Base-by-base conservation (phyloP, 2,113 vertebrate genomes). In the zebrafish (Danio rerio) region DNA sequence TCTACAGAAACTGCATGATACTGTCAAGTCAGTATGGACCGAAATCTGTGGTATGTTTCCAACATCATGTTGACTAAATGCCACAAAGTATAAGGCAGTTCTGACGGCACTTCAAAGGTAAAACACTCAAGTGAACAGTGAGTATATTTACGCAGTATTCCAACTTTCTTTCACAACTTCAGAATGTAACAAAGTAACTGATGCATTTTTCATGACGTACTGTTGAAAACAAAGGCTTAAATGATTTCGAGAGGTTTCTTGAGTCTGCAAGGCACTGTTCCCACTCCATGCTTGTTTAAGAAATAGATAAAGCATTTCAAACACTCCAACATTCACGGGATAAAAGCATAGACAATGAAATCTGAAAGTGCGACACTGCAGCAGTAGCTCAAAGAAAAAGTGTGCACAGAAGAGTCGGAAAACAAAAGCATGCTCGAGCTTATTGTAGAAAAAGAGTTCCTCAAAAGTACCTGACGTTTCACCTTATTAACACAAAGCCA, bases 231-330 rank as follows among this genome's bases (percentile, higher is more conserved):
- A 66, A 82, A 18, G 10, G 9, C 21, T n/a, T 6, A 15, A 5
- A 68, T 56, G 50, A 9, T 47, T 72, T 71, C 20, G 65, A 83
- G 21, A 53, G 0, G 7, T 21, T 58, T 59, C 0, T 31, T 71
- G 47, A 13, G 15, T 21, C 55, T 71, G 52, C 43, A 12, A 15
- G 3, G 61, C 11, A 9, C 45, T 78, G n/a, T 49, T 12, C 15
- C 31, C 42, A 65, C 16, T 40, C 69, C n/a, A 31, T 55, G 69
- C 18, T 62, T 56, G 21, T 55, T 13, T 62, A 6, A 95, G 55
- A 93, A 75, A 83, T 95, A 95, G 43, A 96, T 93, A 47, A 96
- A 86, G 80, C 94, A 95, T 88, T 96, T 95, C 81, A 96, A 88
- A 80, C 93, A 95, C 84, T 94, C 85, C 0, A 91, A 91, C 82